Evolutionary conservation across 2,888 invertebrate species (phyloP), one percentile per base, ranked within the genome.

Genomic region (Mesochorus sp.): DNA sequence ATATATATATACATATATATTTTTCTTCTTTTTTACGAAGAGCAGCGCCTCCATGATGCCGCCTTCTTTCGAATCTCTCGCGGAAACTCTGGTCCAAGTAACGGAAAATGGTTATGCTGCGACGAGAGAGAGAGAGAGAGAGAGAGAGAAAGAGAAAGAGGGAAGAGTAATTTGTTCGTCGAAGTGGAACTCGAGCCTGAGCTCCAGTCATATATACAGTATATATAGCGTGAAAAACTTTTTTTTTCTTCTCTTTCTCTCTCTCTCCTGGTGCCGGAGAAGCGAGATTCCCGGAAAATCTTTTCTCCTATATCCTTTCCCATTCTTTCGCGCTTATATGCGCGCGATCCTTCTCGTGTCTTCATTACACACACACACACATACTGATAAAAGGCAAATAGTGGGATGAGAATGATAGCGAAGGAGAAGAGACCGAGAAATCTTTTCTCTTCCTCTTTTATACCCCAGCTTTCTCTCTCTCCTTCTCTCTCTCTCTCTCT

Each of bases 81-180:
- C 6, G 17, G 42, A 51, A 62, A 70, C 39, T 37, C 49, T 39
- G 57, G 47, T 19, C 34, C 26, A 31, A 71, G 44, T 67, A 67
- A 72, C 71, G 76, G 70, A 70, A 70, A 76, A 76, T 76, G 66
- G 71, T 71, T 71, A 71, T 61, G 37, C 37, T 61, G 12, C 42
- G 5, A 24, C 19, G n/a, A 34, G 5, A 3, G 4, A 21, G 14
- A 42, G 37, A n/a, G 21, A 37, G 59, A 26, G 24, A 42, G 26
- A 59, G 14, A 39, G 17, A 47, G n/a, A 47, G 19, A 47, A 12
- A 47, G 62, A 47, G 31, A 47, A 19, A 39, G 39, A 26, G 3
- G 26, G 24, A 39, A 53, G 66, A 71, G 76, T 76, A 59, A 76
- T 76, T 66, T 76, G 57, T 76, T 53, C 76, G 70, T 66, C 51